Base-by-base conservation (phyloP, 2,888 invertebrate genomes). In the Erannis defoliaria region DNA sequence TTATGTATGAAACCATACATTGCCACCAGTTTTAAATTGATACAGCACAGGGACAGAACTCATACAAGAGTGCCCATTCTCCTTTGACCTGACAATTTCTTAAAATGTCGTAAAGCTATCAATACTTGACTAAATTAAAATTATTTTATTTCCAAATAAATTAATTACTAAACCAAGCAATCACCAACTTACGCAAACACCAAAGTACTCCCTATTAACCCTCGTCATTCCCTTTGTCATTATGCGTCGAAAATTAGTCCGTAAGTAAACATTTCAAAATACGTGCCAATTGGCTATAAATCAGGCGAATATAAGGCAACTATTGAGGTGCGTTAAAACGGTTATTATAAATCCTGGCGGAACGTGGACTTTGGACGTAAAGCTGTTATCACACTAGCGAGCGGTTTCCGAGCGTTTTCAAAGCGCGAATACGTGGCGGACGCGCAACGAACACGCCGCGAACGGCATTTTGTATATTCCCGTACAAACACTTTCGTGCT, bases 271-370 rank as follows among this genome's bases (percentile, higher is more conserved):
- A 48, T 51, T 43, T 53, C 57, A 55, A 48, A 64, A 64, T 37
- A 37, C 10, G 33, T 58, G 21, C 59, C 57, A 33, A 8, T 46
- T 31, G 57, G 23, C 5, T 53, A 60, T 70, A 66, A 70, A 70
- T 70, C 65, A 66, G 53, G 48, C 63, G 61, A 56, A 59, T 69
- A 67, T 55, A 68, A 54, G 33, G 54, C 62, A 43, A 67, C 68
- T 68, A 69, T 67, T 67, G 55, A 64, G 61, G 37, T 49, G 57
- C 62, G 60, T 70, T 70, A 68, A 64, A 69, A 70, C 63, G 65
- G 62, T 56, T 66, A 62, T 68, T 72, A 66, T 57, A 69, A 72
- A 69, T 68, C 67, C 66, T 65, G 54, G 51, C 54, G 31, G 54
- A 69, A 66, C 61, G 54, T 57, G 49, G 31, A 57, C 51, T 62